phyloP scores from a whole-genome alignment of 2,888 invertebrate species.

The Kryphioiulus occultus region DNA sequence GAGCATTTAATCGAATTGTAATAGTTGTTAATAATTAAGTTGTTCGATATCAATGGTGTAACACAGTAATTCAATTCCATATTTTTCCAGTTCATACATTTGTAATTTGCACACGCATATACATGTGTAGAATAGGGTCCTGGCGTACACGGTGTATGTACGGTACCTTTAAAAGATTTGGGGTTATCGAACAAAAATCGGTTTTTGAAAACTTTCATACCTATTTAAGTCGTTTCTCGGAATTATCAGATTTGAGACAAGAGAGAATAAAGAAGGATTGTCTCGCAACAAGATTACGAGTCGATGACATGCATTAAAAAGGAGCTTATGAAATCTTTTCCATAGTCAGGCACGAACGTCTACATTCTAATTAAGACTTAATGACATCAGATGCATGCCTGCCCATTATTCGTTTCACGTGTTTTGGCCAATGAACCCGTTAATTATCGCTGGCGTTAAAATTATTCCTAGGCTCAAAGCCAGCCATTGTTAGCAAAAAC shows the following conservation, averaged over 20 bases:
- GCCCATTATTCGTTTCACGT: background rate
- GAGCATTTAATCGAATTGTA: too few species aligned
- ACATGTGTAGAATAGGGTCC: too few species aligned
- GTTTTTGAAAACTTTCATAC: too few species aligned
- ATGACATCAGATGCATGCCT: background rate
- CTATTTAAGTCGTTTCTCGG: too few species aligned
- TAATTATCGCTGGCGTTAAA: background rate
- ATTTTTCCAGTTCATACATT: too few species aligned
- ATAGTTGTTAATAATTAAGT: too few species aligned
- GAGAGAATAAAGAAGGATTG: background rate
- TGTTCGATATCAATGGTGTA: too few species aligned
- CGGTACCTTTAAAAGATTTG: too few species aligned
- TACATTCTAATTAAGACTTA: slow-evolving; percentile 9
- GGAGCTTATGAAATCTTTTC: background rate
- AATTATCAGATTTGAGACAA: background rate
- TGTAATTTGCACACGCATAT: too few species aligned
- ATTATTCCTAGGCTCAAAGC: background rate
- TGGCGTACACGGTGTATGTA: too few species aligned
- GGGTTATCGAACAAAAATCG: too few species aligned
- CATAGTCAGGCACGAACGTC: background rate
- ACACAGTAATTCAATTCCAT: too few species aligned
- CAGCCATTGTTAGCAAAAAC: slow-evolving; percentile 10
- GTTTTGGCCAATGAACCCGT: slow-evolving; percentile 10
- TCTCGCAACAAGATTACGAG: background rate
- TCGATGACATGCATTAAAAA: background rate